phyloP scores from a whole-genome alignment of 2,888 invertebrate genomes.

The Trissolcus brochymenae region DNA sequence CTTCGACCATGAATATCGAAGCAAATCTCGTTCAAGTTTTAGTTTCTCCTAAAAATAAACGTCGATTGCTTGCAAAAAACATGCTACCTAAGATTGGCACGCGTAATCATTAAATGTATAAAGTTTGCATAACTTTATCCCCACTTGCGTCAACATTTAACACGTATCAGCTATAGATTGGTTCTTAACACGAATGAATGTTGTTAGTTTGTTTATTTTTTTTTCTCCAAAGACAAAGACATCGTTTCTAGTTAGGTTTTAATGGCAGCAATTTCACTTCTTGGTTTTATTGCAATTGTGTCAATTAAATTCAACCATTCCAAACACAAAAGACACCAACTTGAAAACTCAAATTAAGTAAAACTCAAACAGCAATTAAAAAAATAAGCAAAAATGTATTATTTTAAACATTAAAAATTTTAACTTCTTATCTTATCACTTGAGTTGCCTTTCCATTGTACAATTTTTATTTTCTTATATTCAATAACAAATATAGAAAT shows the following conservation, averaged over 20 bases:
- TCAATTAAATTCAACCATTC: slow-evolving; percentile 2
- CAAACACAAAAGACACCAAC: background rate
- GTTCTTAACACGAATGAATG: slow-evolving; percentile 22
- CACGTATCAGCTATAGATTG: slow-evolving; percentile 32
- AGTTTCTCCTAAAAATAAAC: slow-evolving; percentile 15
- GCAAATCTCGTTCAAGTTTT: background rate
- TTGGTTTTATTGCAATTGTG: slow-evolving; percentile 28
- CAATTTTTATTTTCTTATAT: background rate
- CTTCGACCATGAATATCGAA: background rate
- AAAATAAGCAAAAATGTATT: background rate
- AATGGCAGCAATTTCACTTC: slow-evolving; percentile 37
- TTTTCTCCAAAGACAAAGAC: background rate
- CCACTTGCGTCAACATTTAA: slow-evolving; percentile 42
- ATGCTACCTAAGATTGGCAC: slow-evolving; percentile 49
- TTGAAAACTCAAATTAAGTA: background rate
- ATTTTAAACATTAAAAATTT: no score
- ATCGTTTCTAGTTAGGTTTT: slow-evolving; percentile 28
- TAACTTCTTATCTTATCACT: no score
- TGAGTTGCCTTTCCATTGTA: no score
- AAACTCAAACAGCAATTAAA: no score
- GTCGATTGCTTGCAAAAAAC: slow-evolving; percentile 25
- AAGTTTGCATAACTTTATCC: slow-evolving; percentile 34
- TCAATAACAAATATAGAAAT: slow-evolving; percentile 52
- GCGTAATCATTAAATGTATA: slow-evolving; percentile 47
- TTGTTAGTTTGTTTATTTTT: slow-evolving; percentile 7